Conservation (phyloP, 2,888 invertebrate genomes). For the Dasysyrphus tricinctus region DNA sequence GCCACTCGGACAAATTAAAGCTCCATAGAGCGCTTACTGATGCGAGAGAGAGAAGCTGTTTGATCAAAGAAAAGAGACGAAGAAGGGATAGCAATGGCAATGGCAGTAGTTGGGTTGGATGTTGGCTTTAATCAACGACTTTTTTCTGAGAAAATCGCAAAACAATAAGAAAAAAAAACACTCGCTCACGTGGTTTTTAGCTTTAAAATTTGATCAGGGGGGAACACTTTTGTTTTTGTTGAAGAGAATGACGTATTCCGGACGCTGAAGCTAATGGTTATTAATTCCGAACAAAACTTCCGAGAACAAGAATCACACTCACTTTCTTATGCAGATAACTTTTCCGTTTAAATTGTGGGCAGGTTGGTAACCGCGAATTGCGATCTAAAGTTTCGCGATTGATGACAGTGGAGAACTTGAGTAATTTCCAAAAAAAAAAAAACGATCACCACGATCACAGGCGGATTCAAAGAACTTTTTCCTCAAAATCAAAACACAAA, state of each 20-base stretch:
- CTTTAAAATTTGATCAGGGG: slow-evolving; percentile 15
- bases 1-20: slow-evolving; percentile 33
- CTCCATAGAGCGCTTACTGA: slow-evolving; percentile 18
- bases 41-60: slow-evolving; percentile 28
- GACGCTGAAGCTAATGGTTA: slow-evolving; percentile 22
- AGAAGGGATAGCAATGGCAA: neutral
- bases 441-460: neutral
- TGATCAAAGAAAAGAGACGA: slow-evolving; percentile 11
- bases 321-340: neutral
- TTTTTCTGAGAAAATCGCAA: slow-evolving; percentile 6
- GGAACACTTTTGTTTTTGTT: slow-evolving; percentile 25
- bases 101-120: neutral
- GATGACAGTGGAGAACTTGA: neutral
- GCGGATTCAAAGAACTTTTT: neutral
- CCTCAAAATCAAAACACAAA: slow-evolving; percentile 3
- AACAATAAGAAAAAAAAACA: neutral
- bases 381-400: neutral
- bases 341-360: neutral
- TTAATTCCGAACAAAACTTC: neutral
- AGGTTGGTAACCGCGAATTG: neutral
- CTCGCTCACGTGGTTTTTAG: slow-evolving; percentile 61
- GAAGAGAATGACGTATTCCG: slow-evolving; percentile 43
- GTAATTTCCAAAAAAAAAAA: neutral
- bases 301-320: neutral
- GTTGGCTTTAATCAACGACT: neutral